Conservation (phyloP, 2,888 invertebrate genomes). For the Caenorhabditis panamensis region DNA sequence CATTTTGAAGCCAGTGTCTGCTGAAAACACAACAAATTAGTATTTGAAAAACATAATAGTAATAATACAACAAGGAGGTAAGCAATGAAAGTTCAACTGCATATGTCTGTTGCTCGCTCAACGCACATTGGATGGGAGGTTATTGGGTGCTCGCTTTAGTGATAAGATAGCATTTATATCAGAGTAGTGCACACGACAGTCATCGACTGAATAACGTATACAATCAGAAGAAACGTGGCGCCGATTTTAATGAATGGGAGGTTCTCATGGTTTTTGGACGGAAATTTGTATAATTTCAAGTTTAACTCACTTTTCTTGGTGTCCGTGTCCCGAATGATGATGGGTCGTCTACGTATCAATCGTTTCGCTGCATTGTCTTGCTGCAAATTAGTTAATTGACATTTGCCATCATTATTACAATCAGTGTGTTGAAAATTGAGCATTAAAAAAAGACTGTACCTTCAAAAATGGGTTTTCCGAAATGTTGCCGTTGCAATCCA, state of each 20-base stretch:
- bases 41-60: not conserved
- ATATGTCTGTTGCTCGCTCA: slow-evolving; percentile 13
- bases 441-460: slow-evolving; percentile 22
- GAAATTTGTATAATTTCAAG: not conserved
- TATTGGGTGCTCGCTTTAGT: slow-evolving; percentile 41
- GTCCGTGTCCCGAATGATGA: slow-evolving; percentile 50
- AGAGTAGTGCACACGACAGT: slow-evolving; percentile 13
- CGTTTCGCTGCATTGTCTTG: slow-evolving; percentile 57
- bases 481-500: slow-evolving; percentile 61
- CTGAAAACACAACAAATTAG: slow-evolving; percentile 29
- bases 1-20: slow-evolving; percentile 53
- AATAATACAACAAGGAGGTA: slow-evolving; percentile 3
- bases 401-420: too few relatives aligned
- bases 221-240: slow-evolving; percentile 9
- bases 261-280: slow-evolving; percentile 4
- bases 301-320: slow-evolving; percentile 44
- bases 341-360: slow-evolving; percentile 53
- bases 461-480: slow-evolving; percentile 59
- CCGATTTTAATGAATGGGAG: slow-evolving; percentile 9
- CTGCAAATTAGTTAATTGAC: slow-evolving; percentile 12
- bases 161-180: slow-evolving; percentile 47
- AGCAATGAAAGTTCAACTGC: slow-evolving; percentile 42
- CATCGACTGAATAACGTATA: slow-evolving; percentile 24
- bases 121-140: slow-evolving; percentile 53
- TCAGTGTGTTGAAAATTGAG: slow-evolving; percentile 7